Percentiles rank a stretch among this genome's conserved stretches.
These are phyloP conservation scores for Fringilla coelebs DNA, from an alignment of 2,797 vertebrate genomes.

Conservation along the genomic window DNA sequence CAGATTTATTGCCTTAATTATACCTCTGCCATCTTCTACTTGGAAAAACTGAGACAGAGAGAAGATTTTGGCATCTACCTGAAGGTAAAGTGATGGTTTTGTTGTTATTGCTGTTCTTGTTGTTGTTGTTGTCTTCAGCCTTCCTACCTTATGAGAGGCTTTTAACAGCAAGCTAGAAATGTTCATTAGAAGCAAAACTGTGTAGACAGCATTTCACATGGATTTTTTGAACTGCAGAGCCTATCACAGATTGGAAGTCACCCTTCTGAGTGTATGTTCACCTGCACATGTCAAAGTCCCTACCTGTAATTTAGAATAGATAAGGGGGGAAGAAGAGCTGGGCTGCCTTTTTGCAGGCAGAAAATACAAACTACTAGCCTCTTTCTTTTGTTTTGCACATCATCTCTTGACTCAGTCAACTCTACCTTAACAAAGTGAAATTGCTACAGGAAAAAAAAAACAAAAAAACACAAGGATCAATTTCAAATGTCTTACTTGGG, in stretches of 20 bases:
- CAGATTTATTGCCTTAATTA: slow-evolving; percentile 94
- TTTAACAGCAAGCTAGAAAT: not conserved
- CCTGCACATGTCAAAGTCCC: not conserved
- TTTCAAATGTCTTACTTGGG: not conserved
- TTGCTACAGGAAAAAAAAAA: not conserved
- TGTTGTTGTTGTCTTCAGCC: not conserved
- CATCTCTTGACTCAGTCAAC: not conserved
- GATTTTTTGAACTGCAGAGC: not conserved
- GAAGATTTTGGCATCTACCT: slow-evolving; percentile 88
- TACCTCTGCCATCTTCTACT: slow-evolving; percentile 84
- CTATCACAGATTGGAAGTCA: not conserved
- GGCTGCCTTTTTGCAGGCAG: not conserved
- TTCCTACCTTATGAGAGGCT: not conserved
- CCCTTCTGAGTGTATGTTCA: not conserved
- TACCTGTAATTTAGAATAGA: not conserved
- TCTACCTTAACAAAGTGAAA: not conserved
- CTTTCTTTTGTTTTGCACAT: not conserved
- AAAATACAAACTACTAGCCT: not conserved
- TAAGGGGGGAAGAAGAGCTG: not conserved
- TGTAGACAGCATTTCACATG: not conserved
- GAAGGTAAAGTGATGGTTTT: slow-evolving; percentile 79
- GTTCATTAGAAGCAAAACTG: not conserved
- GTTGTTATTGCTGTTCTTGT: not conserved
- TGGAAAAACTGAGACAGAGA: slow-evolving; percentile 86
- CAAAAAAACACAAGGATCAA: not conserved